phyloP scores from a whole-genome alignment of 2,113 vertebrate species.

The Xiphophorus couchianus region DNA sequence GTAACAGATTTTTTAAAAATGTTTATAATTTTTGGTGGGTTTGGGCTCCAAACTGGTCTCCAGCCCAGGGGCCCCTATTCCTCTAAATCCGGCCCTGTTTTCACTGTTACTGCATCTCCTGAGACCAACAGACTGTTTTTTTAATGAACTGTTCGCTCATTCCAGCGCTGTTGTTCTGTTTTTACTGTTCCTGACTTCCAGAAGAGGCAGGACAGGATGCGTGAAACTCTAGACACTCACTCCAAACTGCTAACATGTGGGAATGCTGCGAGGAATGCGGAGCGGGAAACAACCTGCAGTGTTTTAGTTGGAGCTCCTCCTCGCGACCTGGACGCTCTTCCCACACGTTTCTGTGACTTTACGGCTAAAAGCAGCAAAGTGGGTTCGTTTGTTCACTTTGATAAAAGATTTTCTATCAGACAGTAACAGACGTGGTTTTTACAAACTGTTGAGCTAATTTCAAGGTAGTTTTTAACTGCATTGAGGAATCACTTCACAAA shows the following conservation, averaged over 20 bases:
- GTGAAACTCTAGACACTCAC: slow-evolving; percentile 63
- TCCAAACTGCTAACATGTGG: slow-evolving; percentile 52
- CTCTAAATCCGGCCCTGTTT: too few relatives aligned
- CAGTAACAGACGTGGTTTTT: slow-evolving; percentile 11
- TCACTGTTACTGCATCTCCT: slow-evolving; percentile 48
- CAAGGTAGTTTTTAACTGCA: slow-evolving; percentile 9
- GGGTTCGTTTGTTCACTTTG: slow-evolving; percentile 23
- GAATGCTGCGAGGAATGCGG: slow-evolving; percentile 55
- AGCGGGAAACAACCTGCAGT: slow-evolving; percentile 33
- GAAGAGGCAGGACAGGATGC: slow-evolving; percentile 36
- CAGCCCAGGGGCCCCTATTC: too few relatives aligned
- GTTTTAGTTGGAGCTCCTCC: slow-evolving; percentile 44
- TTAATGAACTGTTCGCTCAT: slow-evolving; percentile 22
- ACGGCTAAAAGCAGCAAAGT: slow-evolving; percentile 15
- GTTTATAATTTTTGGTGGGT: too few relatives aligned
- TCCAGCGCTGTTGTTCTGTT: slow-evolving; percentile 27
- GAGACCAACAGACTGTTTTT: slow-evolving; percentile 25
- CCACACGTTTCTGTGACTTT: slow-evolving; percentile 16
- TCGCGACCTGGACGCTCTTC: slow-evolving; percentile 14
- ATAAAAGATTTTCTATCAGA: background rate
- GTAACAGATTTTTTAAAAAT: too few relatives aligned
- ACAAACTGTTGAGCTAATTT: slow-evolving; percentile 9
- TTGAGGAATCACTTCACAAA: slow-evolving; percentile 30
- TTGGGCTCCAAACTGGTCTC: too few relatives aligned
- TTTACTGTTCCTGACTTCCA: slow-evolving; percentile 9